These are phyloP conservation scores for Clarias batrachus DNA, from an alignment of 2,113 vertebrate genomes.

Conservation along the genomic window DNA sequence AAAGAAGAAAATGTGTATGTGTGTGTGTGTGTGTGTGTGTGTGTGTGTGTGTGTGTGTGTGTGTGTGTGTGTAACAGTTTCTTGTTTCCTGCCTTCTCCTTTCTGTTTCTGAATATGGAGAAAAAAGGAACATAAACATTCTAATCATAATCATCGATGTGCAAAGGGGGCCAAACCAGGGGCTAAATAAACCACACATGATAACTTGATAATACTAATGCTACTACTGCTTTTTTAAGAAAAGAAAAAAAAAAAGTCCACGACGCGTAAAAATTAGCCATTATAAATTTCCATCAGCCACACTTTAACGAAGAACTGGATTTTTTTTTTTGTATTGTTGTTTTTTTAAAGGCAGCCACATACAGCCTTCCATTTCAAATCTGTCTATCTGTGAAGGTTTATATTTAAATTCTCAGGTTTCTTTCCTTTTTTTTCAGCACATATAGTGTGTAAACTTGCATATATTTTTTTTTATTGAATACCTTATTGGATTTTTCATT, in stretches of 20 bases:
- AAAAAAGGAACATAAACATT: slow-evolving; percentile 23
- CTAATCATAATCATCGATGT: slow-evolving; percentile 18
- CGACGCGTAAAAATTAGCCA: neutral
- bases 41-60: slow-evolving; percentile 11
- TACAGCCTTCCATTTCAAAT: neutral
- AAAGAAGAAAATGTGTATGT: neutral
- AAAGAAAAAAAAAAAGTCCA: neutral
- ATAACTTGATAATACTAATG: neutral
- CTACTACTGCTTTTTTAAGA: neutral
- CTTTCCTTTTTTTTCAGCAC: neutral
- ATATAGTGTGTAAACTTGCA: neutral
- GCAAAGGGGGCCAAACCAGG: neutral
- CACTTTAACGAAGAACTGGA: neutral
- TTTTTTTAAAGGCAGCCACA: neutral
- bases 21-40: neutral
- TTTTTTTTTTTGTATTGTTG: neutral
- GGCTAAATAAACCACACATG: neutral
- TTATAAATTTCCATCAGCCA: neutral
- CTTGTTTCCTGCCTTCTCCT: slow-evolving; percentile 20
- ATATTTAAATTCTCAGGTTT: neutral
- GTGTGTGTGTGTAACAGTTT: neutral
- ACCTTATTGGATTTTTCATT: neutral
- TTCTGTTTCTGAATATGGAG: slow-evolving; percentile 20
- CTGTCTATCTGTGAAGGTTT: too few species aligned
- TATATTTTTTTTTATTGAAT: neutral